These are phyloP conservation scores for Epiblema foenella DNA, from an alignment of 2,888 invertebrate genomes.

Conservation along the genomic window DNA sequence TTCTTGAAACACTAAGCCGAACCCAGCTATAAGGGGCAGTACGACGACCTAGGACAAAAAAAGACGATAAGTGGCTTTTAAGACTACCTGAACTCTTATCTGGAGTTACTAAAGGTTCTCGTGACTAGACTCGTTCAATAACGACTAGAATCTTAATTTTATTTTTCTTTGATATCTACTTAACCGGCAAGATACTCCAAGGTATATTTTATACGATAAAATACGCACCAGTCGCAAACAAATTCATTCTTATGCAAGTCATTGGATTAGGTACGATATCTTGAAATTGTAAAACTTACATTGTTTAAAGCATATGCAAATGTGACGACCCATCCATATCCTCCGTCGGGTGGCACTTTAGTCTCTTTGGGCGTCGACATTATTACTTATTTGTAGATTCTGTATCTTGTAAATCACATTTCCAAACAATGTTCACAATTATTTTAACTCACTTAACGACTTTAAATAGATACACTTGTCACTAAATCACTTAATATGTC, in stretches of 20 bases:
- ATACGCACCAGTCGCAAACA: too few species aligned
- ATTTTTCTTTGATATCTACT: too few species aligned
- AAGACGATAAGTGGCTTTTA: constrained; percentile 20
- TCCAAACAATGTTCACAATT: constrained; percentile 45
- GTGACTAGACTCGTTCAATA: background rate
- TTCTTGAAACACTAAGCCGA: constrained; percentile 88
- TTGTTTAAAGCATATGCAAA: constrained; percentile 85
- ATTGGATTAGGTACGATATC: too few species aligned
- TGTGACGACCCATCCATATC: constrained; percentile 87
- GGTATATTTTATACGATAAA: too few species aligned
- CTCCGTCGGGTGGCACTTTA: constrained; percentile 86
- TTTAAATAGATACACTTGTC: constrained; percentile 11
- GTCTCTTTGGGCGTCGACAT: constrained; percentile 64
- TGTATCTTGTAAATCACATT: constrained; percentile 53
- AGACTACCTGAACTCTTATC: background rate
- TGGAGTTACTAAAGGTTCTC: background rate
- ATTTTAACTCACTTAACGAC: constrained; percentile 42
- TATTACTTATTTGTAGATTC: constrained; percentile 47
- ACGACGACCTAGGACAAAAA: constrained; percentile 73
- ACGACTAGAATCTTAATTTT: too few species aligned
- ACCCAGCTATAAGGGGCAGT: constrained; percentile 86
- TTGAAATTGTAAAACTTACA: constrained; percentile 78
- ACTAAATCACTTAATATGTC: constrained; percentile 45
- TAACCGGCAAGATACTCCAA: too few species aligned
- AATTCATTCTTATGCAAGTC: too few species aligned